These are phyloP conservation scores for Drosophila anomalata DNA, from an alignment of 2,888 invertebrate species.

Conservation along the genomic window DNA sequence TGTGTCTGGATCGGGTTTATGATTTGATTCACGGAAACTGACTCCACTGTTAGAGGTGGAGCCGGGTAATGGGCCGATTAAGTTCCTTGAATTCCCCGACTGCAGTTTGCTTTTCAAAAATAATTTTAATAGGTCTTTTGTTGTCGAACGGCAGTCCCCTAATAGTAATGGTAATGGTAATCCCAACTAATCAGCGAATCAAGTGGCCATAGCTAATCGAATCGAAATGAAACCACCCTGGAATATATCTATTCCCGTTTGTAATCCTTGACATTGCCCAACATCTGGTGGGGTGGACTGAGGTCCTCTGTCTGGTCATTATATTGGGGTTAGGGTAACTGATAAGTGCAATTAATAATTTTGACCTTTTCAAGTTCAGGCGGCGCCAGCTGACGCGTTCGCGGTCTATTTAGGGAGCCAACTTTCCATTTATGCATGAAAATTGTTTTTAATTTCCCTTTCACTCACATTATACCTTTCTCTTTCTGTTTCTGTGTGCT, in stretches of 20 bases:
- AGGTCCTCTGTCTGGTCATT: conserved; percentile 14
- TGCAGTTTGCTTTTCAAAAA: background rate
- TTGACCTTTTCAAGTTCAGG: conserved; percentile 61
- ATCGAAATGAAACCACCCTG: conserved; percentile 47
- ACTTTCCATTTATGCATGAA: conserved; percentile 60
- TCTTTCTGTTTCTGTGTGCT: conserved; percentile 42
- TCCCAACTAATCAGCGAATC: conserved; percentile 81
- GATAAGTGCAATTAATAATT: conserved; percentile 80
- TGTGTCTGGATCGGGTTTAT: conserved; percentile 59
- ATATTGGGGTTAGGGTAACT: conserved; percentile 50
- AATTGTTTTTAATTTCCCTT: conserved; percentile 54
- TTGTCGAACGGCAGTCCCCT: background rate
- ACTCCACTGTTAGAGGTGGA: conserved; percentile 24
- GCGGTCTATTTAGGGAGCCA: conserved; percentile 24
- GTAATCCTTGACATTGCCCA: conserved; percentile 13
- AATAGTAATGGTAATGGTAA: conserved; percentile 1
- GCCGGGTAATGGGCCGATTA: conserved; percentile 29
- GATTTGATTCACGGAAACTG: conserved; percentile 73
- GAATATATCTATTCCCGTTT: conserved; percentile 7
- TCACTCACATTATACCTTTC: conserved; percentile 26
- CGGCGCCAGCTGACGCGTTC: conserved; percentile 39
- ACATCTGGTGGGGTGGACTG: conserved; percentile 42
- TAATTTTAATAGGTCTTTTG: background rate
- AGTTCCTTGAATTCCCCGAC: conserved; percentile 14
- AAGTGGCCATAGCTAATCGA: conserved; percentile 83